These are phyloP conservation scores for Lasioglossum malachurum DNA, from an alignment of 2,888 invertebrate species.

Conservation along the genomic window DNA sequence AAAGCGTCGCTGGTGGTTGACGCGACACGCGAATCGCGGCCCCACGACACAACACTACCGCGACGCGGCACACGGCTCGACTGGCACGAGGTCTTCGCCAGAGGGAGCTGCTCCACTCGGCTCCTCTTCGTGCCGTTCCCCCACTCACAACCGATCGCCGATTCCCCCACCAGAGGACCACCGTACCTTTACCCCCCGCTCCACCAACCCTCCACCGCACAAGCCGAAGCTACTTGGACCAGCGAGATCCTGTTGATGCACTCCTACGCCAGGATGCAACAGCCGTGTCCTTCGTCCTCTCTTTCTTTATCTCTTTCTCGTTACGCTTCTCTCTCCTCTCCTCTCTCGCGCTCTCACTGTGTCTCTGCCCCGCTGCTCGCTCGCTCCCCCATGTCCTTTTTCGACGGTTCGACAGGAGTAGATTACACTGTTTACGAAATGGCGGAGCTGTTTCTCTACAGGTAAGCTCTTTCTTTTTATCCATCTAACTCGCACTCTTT, in stretches of 20 bases:
- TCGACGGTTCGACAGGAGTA: slow-evolving; percentile 36
- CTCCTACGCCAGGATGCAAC: slow-evolving; percentile 66
- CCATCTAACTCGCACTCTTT: not conserved
- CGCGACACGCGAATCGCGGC: slow-evolving; percentile 62
- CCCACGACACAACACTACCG: slow-evolving; percentile 73
- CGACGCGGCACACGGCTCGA: slow-evolving; percentile 82
- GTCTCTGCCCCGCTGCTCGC: not conserved
- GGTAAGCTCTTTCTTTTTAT: not conserved
- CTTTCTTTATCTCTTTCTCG: slow-evolving; percentile 26
- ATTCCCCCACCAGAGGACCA: slow-evolving; percentile 13
- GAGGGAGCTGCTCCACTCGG: slow-evolving; percentile 79
- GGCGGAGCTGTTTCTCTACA: slow-evolving; percentile 7
- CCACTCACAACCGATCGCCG: slow-evolving; percentile 23
- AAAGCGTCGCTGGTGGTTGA: slow-evolving; percentile 60
- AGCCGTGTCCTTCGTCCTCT: slow-evolving; percentile 47
- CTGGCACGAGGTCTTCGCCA: slow-evolving; percentile 77
- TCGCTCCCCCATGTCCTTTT: slow-evolving; percentile 9
- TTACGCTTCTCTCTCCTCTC: not conserved
- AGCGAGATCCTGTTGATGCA: slow-evolving; percentile 61
- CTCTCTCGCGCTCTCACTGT: not conserved
- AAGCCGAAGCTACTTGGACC: slow-evolving; percentile 43
- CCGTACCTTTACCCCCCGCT: not conserved
- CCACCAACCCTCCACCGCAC: not conserved
- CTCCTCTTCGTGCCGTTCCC: slow-evolving; percentile 46
- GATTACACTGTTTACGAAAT: slow-evolving; percentile 37